Percentiles rank a stretch among this genome's conserved stretches.
These are phyloP conservation scores for Chymomyza fuscimana DNA, from an alignment of 2,888 invertebrate genomes.

Conservation along the genomic window DNA sequence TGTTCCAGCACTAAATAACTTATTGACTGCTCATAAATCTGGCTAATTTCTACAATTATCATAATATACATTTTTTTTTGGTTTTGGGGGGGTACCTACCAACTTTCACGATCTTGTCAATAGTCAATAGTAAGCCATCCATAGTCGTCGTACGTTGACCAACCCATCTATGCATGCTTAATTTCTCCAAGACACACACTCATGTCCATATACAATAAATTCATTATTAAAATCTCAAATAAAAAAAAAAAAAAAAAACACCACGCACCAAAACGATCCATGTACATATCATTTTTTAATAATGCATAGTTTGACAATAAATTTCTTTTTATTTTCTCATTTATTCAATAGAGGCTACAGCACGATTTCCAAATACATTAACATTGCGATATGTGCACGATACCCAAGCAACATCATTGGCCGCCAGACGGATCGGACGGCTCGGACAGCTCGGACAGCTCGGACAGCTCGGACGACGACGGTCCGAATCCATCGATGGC, in stretches of 20 bases:
- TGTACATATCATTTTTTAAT: constrained; percentile 75
- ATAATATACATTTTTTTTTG: constrained; percentile 35
- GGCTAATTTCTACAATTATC: constrained; percentile 56
- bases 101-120: constrained; percentile 61
- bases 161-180: constrained; percentile 63
- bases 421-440: neutral
- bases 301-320: constrained; percentile 74
- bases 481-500: neutral
- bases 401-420: constrained; percentile 26
- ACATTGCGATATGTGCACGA: constrained; percentile 71
- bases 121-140: neutral
- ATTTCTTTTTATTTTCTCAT: constrained; percentile 69
- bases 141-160: constrained; percentile 67
- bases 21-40: neutral
- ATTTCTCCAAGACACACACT: constrained; percentile 54
- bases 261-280: constrained; percentile 40
- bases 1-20: neutral
- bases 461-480: constrained; percentile 21
- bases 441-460: neutral
- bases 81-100: constrained; percentile 18
- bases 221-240: constrained; percentile 56
- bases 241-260: constrained; percentile 21
- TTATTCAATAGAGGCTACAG: constrained; percentile 51
- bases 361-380: constrained; percentile 76
- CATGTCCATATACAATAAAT: constrained; percentile 56